A percentile compares a stretch with the other conserved stretches of the same genome.
Conservation (phyloP, 2,888 invertebrate genomes). For the Apotomis turbidana region DNA sequence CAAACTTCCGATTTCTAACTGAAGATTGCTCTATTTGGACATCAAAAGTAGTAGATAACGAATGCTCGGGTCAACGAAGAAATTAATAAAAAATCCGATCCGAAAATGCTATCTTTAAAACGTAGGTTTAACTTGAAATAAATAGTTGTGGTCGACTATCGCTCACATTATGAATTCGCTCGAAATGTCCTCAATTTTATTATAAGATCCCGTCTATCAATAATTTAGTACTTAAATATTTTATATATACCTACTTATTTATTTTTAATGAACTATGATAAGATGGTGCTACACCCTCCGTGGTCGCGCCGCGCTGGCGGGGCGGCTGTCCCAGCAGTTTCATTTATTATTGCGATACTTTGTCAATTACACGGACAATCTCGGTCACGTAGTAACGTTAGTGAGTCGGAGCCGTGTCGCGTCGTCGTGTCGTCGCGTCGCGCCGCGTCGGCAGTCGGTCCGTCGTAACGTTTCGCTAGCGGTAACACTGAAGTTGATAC, state of each 20-base stretch:
- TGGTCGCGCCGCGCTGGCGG: not conserved
- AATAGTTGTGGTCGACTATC: not conserved
- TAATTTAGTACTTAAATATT: slow-evolving; percentile 32
- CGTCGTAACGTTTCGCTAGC: slow-evolving; percentile 65
- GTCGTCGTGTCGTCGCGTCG: slow-evolving; percentile 61
- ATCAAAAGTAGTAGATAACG: not conserved
- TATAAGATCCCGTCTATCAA: slow-evolving; percentile 10
- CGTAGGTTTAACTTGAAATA: slow-evolving; percentile 11
- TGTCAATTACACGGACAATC: slow-evolving; percentile 37
- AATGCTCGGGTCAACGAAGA: not conserved
- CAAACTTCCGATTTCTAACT: too few relatives aligned
- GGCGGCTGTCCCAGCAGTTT: slow-evolving; percentile 7
- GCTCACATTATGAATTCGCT: slow-evolving; percentile 5
- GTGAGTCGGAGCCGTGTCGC: slow-evolving; percentile 47
- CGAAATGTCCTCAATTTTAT: not conserved
- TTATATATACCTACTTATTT: slow-evolving; percentile 24
- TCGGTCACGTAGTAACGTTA: slow-evolving; percentile 20
- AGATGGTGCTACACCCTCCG: slow-evolving; percentile 42
- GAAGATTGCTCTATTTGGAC: too few relatives aligned
- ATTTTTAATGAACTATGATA: slow-evolving; percentile 32
- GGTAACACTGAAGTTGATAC: slow-evolving; percentile 68
- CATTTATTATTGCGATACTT: slow-evolving; percentile 30
- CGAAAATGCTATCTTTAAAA: not conserved
- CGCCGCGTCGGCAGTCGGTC: slow-evolving; percentile 54
- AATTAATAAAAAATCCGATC: not conserved